phyloP scores from a whole-genome alignment of 64 coral and sea anemone species.

The Trachythela sp. region DNA sequence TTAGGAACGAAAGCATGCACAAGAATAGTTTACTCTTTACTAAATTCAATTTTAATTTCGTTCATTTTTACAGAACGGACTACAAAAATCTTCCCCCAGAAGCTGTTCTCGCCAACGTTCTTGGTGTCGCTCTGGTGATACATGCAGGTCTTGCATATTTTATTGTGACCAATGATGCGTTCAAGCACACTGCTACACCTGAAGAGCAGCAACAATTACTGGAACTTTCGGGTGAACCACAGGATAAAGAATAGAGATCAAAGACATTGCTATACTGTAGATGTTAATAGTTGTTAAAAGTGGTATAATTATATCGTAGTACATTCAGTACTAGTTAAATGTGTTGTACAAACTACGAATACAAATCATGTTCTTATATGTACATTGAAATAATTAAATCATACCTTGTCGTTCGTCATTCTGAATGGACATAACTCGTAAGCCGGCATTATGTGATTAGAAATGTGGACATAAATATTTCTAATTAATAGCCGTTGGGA shows the following conservation, averaged over 20 bases:
- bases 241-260: background rate
- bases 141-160: constrained; percentile 58
- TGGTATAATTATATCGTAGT: background rate
- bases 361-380: background rate
- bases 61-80: constrained; percentile 1
- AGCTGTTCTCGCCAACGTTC: constrained; percentile 61
- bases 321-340: background rate
- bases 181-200: constrained; percentile 38
- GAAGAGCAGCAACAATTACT: constrained; percentile 46
- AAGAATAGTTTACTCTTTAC: too few relatives aligned
- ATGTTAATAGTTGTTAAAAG: background rate
- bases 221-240: background rate
- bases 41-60: background rate
- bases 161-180: constrained; percentile 76
- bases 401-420: too few relatives aligned
- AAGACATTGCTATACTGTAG: too few relatives aligned
- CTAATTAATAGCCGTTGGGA: too few relatives aligned
- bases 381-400: background rate
- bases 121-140: constrained; percentile 59
- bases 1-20: too few relatives aligned
- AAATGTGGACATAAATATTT: too few relatives aligned
- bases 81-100: constrained; percentile 55
- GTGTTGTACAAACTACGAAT: background rate
- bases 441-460: too few relatives aligned
- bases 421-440: too few relatives aligned